Evolutionary conservation across 2,113 vertebrate species (phyloP).

Genomic region (Macquaria australasica): DNA sequence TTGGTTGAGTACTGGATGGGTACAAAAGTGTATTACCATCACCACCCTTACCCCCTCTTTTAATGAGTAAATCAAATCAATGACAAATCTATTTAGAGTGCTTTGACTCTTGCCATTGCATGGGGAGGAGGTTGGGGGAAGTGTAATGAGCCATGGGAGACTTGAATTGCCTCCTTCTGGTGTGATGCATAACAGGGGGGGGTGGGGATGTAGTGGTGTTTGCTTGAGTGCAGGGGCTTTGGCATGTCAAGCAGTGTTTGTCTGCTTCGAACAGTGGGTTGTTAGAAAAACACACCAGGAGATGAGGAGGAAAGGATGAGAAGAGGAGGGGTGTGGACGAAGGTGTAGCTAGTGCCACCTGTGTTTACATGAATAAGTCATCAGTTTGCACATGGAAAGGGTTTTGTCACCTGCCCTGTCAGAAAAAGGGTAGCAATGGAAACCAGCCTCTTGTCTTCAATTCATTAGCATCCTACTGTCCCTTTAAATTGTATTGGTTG

Average conservation of each 20-base stretch:
- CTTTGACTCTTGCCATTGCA: conserved; percentile 24
- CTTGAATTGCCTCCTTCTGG: conserved; percentile 55
- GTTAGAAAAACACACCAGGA: conserved; percentile 54
- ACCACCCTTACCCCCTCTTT: conserved; percentile 14
- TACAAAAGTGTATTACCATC: background rate
- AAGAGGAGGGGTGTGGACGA: conserved; percentile 47
- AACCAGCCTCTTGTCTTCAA: conserved; percentile 21
- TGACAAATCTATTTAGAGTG: conserved; percentile 45
- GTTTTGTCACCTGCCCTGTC: conserved; percentile 35
- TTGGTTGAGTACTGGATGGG: background rate
- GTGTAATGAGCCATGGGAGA: conserved; percentile 55
- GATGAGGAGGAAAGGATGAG: conserved; percentile 25
- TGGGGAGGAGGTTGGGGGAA: conserved; percentile 36
- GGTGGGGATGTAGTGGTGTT: conserved; percentile 11
- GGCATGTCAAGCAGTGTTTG: conserved; percentile 43
- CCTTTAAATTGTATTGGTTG: conserved; percentile 17
- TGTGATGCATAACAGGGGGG: conserved; percentile 44
- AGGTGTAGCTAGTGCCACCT: conserved; percentile 59
- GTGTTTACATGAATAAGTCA: conserved; percentile 63
- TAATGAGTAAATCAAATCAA: conserved; percentile 67
- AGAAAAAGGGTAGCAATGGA: conserved; percentile 10
- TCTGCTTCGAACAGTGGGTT: conserved; percentile 38
- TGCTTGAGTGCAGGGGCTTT: conserved; percentile 44
- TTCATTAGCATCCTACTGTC: conserved; percentile 15
- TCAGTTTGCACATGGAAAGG: conserved; percentile 45